Evolutionary conservation across 1,140 invertebrate species (phyloP), one percentile per base, ranked within the genome.

Genomic region (Wiebesia pumilae): DNA sequence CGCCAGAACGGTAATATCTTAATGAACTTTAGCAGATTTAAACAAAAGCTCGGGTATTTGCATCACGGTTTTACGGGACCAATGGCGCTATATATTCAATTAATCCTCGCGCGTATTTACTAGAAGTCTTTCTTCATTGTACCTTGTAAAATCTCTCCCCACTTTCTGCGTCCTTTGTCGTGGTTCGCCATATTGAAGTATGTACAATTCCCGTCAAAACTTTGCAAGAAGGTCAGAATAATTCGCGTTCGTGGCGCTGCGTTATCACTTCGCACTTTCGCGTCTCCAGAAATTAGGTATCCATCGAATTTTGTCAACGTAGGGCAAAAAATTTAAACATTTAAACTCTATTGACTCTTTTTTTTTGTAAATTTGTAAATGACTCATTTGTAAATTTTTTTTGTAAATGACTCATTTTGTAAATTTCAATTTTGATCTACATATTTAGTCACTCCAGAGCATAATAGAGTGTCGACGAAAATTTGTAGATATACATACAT

Each of bases 161-260:
- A 93, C 91, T 94, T 94, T 93, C 89, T 94, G 93, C 93, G 93
- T 94, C 93, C 94, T 94, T 94, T 94, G 93, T 94, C 93, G 91
- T 92, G 90, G 90, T 93, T 93, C 93, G 93, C 94, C 94, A 94
- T 94, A 91, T 93, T 94, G 92, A 92, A 91, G 90, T 91, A 91
- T 90, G 90, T 90, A 90, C 89, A 84, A 84, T 83, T 89, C 87
- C 81, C 79, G 58, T 86, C 69, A 82, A 82, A 86, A 82, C 73
- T 82, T 86, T 83, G 43, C 69, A 82, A 40, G 73, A 86, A 86
- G 71, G 80, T 77, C 67, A 82, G 82, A 54, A 83, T 33, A 77
- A 73, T 81, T 75, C 75, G 67, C 65, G 58, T 83, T 75, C 30
- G 82, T 33, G 51, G 67, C 38, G 71, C 43, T 73, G 65, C 24